Conservation (phyloP, 2,888 invertebrate species). For the Actias luna region DNA sequence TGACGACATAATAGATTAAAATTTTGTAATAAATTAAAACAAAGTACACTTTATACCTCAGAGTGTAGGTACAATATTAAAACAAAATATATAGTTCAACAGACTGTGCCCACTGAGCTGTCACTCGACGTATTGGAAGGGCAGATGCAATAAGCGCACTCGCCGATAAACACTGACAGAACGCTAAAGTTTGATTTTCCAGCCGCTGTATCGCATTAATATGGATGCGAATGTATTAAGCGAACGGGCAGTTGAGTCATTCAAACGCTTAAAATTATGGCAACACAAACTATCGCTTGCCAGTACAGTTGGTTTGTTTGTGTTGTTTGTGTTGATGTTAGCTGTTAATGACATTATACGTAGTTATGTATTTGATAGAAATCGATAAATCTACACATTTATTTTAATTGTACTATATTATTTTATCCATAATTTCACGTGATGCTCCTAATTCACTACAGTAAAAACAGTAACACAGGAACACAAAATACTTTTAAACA, state of each 20-base stretch:
- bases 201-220: conserved; percentile 1
- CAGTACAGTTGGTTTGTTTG: too few species aligned
- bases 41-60: background rate
- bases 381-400: too few species aligned
- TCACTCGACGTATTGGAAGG: background rate
- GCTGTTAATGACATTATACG: too few species aligned
- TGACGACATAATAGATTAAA: background rate
- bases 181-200: background rate
- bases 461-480: too few species aligned
- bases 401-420: too few species aligned
- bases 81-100: background rate
- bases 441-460: too few species aligned
- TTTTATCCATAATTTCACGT: too few species aligned
- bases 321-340: too few species aligned
- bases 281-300: background rate
- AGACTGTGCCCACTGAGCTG: background rate
- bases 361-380: too few species aligned
- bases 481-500: too few species aligned
- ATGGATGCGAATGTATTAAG: background rate
- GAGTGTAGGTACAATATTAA: background rate
- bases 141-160: background rate
- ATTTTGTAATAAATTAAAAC: background rate
- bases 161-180: background rate
- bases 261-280: background rate
- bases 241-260: too few species aligned